Evolutionary conservation across 2,797 vertebrate species (phyloP).

Genomic region (Acrossocheilus fasciatus): DNA sequence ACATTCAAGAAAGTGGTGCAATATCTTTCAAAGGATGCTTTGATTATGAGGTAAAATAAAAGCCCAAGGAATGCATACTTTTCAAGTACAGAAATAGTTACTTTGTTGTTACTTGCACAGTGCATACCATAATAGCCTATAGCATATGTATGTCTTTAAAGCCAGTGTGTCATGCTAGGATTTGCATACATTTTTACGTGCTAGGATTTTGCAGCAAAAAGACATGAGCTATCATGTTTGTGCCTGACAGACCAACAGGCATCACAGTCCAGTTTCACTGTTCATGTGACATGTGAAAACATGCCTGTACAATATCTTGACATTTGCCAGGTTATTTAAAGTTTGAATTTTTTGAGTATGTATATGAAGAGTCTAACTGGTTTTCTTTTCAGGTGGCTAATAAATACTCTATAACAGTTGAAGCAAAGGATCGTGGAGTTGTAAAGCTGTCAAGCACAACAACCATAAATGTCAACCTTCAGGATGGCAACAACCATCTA

Average conservation of each 20-base stretch:
- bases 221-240: conserved; percentile 30
- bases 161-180: background rate
- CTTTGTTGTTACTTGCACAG: background rate
- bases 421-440: conserved; percentile 74
- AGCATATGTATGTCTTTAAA: background rate
- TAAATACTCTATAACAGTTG: conserved; percentile 67
- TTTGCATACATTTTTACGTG: background rate
- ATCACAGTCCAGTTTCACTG: background rate
- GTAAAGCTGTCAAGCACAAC: conserved; percentile 71
- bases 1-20: conserved; percentile 59
- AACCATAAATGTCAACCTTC: conserved; percentile 67
- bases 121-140: background rate
- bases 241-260: background rate
- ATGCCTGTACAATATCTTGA: conserved; percentile 14
- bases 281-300: background rate
- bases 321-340: background rate
- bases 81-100: background rate
- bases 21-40: conserved; percentile 78
- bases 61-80: background rate
- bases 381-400: conserved; percentile 64
- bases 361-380: background rate
- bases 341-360: background rate
- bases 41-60: conserved; percentile 68
- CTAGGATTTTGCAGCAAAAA: background rate
- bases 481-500: conserved; percentile 71